Conservation (phyloP, 2,797 vertebrate genomes). For the Zenarchopterus dispar region DNA sequence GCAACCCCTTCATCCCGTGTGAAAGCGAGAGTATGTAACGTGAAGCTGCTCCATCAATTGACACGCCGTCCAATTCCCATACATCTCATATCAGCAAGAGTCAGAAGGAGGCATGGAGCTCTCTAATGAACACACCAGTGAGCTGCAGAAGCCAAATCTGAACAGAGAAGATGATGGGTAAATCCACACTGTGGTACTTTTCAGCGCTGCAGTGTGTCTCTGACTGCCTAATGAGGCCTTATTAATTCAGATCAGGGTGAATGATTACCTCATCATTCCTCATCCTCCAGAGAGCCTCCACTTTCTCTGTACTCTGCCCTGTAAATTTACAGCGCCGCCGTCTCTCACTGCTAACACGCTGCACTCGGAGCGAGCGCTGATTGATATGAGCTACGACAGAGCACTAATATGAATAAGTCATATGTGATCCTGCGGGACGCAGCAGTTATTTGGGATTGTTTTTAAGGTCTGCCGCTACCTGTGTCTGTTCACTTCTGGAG, state of each 20-base stretch:
- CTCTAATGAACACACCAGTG: slow-evolving; percentile 47
- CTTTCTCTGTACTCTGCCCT: slow-evolving; percentile 59
- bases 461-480: slow-evolving; percentile 61
- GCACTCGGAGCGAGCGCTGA: slow-evolving; percentile 23
- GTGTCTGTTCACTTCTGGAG: slow-evolving; percentile 70
- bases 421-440: slow-evolving; percentile 46
- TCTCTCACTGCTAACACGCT: slow-evolving; percentile 30
- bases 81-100: slow-evolving; percentile 39
- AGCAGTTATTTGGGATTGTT: slow-evolving; percentile 49
- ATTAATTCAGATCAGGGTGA: slow-evolving; percentile 84
- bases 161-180: slow-evolving; percentile 59
- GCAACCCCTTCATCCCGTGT: slow-evolving; percentile 4
- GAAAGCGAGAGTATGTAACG: slow-evolving; percentile 22
- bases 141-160: slow-evolving; percentile 51
- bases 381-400: slow-evolving; percentile 17
- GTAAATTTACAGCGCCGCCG: slow-evolving; percentile 62
- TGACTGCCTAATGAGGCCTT: slow-evolving; percentile 79
- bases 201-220: slow-evolving; percentile 67
- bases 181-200: slow-evolving; percentile 65
- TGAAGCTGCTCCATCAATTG: slow-evolving; percentile 1
- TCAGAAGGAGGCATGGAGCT: slow-evolving; percentile 42
- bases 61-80: slow-evolving; percentile 20
- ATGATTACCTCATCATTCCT: slow-evolving; percentile 82
- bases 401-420: slow-evolving; percentile 47
- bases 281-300: slow-evolving; percentile 70